Evolutionary conservation across 2,888 invertebrate species (phyloP).

Genomic region (Xestia xanthographa): DNA sequence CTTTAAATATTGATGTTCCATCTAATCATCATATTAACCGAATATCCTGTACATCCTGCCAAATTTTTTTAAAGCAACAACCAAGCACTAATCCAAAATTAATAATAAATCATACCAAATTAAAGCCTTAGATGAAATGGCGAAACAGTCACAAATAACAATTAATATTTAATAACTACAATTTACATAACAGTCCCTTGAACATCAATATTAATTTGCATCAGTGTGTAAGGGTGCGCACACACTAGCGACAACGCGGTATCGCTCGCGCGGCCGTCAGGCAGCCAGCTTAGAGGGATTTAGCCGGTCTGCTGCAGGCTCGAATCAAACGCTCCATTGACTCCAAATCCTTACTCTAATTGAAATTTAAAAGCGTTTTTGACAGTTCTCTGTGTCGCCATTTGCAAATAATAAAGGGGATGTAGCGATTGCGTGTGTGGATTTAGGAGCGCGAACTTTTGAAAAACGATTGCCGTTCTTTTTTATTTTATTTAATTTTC

Average conservation of each 20-base stretch:
- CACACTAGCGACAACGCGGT: slow-evolving; percentile 65
- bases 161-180: slow-evolving; percentile 58
- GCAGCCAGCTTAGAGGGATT: slow-evolving; percentile 77
- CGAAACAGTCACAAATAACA: slow-evolving; percentile 43
- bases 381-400: slow-evolving; percentile 75
- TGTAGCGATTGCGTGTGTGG: slow-evolving; percentile 52
- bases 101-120: slow-evolving; percentile 19
- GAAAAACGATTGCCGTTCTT: not conserved
- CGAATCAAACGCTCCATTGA: slow-evolving; percentile 81
- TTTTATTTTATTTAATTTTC: slow-evolving; percentile 8
- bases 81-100: not conserved
- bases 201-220: slow-evolving; percentile 62
- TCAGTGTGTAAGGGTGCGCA: slow-evolving; percentile 54
- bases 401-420: slow-evolving; percentile 71
- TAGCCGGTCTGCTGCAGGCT: slow-evolving; percentile 72
- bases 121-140: slow-evolving; percentile 22
- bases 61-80: not conserved
- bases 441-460: slow-evolving; percentile 53
- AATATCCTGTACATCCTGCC: not conserved
- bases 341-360: slow-evolving; percentile 78
- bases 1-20: not conserved
- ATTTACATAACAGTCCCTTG: slow-evolving; percentile 49
- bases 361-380: slow-evolving; percentile 83
- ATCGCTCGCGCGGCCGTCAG: slow-evolving; percentile 71
- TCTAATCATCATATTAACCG: not conserved